Conservation (phyloP, 2,888 invertebrate genomes). For the Halocaridina rubra region DNA sequence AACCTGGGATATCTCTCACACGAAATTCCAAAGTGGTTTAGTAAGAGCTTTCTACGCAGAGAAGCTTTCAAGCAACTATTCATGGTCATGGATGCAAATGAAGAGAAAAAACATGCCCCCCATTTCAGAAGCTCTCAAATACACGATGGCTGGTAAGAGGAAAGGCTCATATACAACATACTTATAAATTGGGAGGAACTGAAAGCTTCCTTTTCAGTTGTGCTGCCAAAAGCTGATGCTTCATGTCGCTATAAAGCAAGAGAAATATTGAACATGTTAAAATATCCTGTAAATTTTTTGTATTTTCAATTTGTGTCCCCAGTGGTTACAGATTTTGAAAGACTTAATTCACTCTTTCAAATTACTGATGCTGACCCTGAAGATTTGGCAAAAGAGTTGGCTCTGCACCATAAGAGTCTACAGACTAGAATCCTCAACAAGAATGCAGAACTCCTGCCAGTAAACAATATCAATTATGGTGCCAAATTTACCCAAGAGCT, state of each 20-base stretch:
- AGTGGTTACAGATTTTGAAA: no score
- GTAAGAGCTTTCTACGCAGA: conserved; percentile 11
- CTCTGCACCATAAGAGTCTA: not conserved
- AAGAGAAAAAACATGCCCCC: not conserved
- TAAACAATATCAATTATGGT: not conserved
- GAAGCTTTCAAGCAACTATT: conserved; percentile 13
- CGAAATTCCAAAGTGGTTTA: conserved; percentile 6
- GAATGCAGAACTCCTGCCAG: no score
- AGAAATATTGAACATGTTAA: not conserved
- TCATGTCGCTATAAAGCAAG: not conserved
- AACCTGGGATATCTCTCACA: not conserved
- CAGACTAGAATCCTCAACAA: not conserved
- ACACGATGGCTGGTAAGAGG: not conserved
- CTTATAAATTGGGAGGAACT: not conserved
- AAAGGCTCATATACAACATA: not conserved
- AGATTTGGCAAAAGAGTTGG: not conserved
- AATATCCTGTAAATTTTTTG: no score
- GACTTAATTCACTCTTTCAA: no score
- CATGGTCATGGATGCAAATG: conserved; percentile 9
- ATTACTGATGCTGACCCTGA: not conserved
- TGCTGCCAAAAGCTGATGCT: not conserved
- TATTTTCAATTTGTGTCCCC: no score
- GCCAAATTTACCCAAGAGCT: no score
- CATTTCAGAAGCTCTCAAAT: not conserved
- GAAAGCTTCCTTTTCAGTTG: not conserved